These are phyloP conservation scores for Lamproptera curius DNA, from an alignment of 2,888 invertebrate genomes.

Conservation along the genomic window DNA sequence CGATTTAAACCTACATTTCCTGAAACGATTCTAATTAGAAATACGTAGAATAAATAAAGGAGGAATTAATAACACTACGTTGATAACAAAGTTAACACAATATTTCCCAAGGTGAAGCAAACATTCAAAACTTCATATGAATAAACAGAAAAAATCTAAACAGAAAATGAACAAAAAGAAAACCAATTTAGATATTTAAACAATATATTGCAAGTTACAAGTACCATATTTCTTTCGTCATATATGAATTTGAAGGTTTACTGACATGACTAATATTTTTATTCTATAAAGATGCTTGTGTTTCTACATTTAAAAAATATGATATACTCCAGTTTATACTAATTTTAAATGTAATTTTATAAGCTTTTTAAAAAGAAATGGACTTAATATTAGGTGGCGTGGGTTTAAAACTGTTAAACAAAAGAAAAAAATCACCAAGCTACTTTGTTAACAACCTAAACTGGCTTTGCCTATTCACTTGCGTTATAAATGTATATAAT, in stretches of 20 bases:
- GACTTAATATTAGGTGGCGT: not conserved
- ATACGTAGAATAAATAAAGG: conserved; percentile 5
- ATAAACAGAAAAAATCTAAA: not conserved
- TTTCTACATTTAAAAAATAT: not conserved
- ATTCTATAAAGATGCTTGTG: not conserved
- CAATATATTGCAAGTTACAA: not conserved
- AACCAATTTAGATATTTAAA: not conserved
- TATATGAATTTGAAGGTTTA: not conserved
- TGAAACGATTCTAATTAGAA: not conserved
- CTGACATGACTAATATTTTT: not conserved
- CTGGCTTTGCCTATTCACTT: too few species aligned
- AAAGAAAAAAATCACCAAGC: not conserved
- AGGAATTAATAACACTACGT: not conserved
- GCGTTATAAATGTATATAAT: too few species aligned
- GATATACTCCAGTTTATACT: too few species aligned
- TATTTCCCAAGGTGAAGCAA: too few species aligned
- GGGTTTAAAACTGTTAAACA: not conserved
- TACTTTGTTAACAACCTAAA: too few species aligned
- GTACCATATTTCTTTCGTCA: not conserved
- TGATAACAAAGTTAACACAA: too few species aligned
- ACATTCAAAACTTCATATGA: too few species aligned
- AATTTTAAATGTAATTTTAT: too few species aligned
- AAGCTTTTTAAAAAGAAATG: too few species aligned
- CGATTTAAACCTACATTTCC: conserved; percentile 14
- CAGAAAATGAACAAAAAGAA: not conserved